Conservation (phyloP, 2,797 vertebrate genomes). For the Thripadectes ignobilis region DNA sequence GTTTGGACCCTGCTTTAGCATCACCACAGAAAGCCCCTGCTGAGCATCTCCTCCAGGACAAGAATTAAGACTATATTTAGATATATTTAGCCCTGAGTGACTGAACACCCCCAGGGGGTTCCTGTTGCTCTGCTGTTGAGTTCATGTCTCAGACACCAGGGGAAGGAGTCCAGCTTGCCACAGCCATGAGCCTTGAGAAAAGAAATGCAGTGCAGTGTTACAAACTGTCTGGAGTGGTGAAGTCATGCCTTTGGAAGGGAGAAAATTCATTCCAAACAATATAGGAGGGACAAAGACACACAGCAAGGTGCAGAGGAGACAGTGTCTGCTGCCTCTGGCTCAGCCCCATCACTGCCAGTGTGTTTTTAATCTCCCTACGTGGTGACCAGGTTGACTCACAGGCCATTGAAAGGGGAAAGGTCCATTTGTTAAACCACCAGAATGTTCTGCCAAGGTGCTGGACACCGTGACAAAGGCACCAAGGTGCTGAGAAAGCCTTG, state of each 20-base stretch:
- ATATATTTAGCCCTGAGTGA: not conserved
- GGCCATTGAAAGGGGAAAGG: not conserved
- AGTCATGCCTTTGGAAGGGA: not conserved
- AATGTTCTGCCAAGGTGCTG: not conserved
- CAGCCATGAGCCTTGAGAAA: not conserved
- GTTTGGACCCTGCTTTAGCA: not conserved
- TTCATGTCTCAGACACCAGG: not conserved
- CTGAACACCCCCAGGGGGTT: rapidly evolving
- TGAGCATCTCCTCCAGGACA: not conserved
- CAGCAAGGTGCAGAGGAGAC: not conserved
- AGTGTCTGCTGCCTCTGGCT: not conserved
- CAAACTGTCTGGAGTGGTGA: not conserved
- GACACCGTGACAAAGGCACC: not conserved
- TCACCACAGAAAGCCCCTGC: not conserved
- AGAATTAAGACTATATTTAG: not conserved
- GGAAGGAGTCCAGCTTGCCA: not conserved
- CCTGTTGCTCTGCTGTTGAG: not conserved
- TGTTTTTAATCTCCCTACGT: not conserved
- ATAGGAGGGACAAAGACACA: rapidly evolving
- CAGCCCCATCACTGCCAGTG: not conserved
- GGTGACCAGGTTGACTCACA: not conserved
- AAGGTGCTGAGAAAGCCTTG: not conserved
- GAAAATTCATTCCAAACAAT: not conserved
- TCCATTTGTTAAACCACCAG: not conserved
- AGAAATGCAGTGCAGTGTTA: not conserved